Percentiles rank a stretch among this genome's conserved stretches.
phyloP scores from a whole-genome alignment of 2,113 vertebrate species.

The Fukomys damarensis region DNA sequence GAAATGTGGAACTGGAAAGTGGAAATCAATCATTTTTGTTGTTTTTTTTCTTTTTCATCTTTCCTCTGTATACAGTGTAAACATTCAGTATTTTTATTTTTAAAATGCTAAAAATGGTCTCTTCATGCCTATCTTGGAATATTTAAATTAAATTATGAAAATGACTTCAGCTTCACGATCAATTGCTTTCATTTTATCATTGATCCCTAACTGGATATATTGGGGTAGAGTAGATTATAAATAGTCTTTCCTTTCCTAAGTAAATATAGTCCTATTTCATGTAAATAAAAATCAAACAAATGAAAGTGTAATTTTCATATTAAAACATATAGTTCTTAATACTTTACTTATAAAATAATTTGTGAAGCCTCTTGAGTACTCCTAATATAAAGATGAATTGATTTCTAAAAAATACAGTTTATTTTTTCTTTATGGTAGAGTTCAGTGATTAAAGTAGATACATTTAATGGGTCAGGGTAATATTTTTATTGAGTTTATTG shows the following conservation, averaged over 20 bases:
- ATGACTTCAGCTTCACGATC: background rate
- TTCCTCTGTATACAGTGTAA: background rate
- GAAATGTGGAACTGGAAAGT: background rate
- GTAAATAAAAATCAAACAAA: background rate
- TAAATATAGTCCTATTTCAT: background rate
- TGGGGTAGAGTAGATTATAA: background rate
- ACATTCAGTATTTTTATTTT: background rate
- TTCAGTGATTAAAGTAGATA: background rate
- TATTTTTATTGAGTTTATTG: too few relatives aligned
- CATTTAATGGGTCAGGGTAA: background rate
- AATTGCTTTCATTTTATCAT: background rate
- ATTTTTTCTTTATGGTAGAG: background rate
- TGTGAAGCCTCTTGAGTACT: background rate
- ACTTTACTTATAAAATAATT: background rate
- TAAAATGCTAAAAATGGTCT: background rate
- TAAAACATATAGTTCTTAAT: background rate
- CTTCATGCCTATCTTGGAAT: background rate
- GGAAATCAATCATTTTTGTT: background rate
- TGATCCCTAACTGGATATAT: background rate
- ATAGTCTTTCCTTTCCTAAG: background rate
- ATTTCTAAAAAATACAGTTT: background rate
- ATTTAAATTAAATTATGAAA: background rate
- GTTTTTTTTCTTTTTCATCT: background rate
- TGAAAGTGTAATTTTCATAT: background rate
- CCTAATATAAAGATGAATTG: background rate